Evolutionary conservation across 2,888 invertebrate species (phyloP).

Genomic region (Cordylochernes scorpioides): DNA sequence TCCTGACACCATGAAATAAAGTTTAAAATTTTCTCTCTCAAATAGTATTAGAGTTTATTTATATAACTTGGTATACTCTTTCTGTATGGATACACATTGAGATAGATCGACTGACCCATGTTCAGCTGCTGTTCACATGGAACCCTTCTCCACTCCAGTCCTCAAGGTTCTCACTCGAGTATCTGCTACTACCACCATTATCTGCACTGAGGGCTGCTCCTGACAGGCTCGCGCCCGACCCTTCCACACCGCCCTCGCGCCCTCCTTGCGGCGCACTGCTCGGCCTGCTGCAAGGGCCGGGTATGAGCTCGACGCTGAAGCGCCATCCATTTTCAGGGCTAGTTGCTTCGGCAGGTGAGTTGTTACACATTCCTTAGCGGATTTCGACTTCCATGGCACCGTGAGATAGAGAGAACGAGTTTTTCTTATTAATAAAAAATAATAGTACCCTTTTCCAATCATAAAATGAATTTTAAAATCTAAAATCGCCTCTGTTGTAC

Average conservation of each 20-base stretch:
- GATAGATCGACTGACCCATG: constrained; percentile 23
- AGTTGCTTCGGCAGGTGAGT: constrained; percentile 36
- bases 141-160: constrained; percentile 29
- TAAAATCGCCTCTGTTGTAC: too few species aligned
- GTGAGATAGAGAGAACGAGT: too few species aligned
- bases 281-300: constrained; percentile 24
- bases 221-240: constrained; percentile 29
- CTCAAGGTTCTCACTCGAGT: constrained; percentile 33
- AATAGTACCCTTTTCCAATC: too few species aligned
- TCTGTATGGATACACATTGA: too few species aligned
- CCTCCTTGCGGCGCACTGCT: constrained; percentile 31
- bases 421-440: too few species aligned
- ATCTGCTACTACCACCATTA: constrained; percentile 45
- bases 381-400: constrained; percentile 47
- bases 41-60: too few species aligned
- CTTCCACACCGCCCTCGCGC: constrained; percentile 36
- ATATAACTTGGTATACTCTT: too few species aligned
- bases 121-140: constrained; percentile 31
- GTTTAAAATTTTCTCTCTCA: too few species aligned
- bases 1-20: too few species aligned
- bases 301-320: constrained; percentile 31
- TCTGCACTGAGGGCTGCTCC: constrained; percentile 27
- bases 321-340: constrained; percentile 39
- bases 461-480: too few species aligned
- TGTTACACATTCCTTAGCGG: constrained; percentile 35